Base-by-base conservation (phyloP, 2,113 vertebrate genomes). In the Ia io region DNA sequence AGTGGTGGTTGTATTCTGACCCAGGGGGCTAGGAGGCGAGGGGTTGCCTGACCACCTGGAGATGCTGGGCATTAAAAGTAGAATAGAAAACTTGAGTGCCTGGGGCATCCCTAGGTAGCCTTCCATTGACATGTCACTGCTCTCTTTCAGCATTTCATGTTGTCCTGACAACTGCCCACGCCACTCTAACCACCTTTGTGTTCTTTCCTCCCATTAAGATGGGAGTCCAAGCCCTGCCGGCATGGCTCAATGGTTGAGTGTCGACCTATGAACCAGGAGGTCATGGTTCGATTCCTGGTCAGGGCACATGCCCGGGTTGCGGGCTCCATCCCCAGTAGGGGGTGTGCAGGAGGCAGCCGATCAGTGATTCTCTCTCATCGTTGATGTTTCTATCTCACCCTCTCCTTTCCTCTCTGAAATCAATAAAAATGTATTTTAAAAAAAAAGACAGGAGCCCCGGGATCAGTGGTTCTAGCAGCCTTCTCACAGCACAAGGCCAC, bases 31-130 rank as follows among this genome's bases (percentile, higher is more conserved):
- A 17, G 71, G n/a, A 61, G 23, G 10, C 0, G 3, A 61, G 47
- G 28, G 32, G 8, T 30, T 63, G 20, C n/a, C 42, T 18, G 25
- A 32, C 13, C 7, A 12, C 17, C 11, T 35, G 28, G 44, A 88
- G 28, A 51, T 35, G 28, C 61, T n/a, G 13, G 61, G 18, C 8
- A 80, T 44, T 13, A 30, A 63, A 71, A 85, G 59, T 10, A 28
- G 37, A 42, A 42, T 13, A 9, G 5, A 35, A 73, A 44, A 5
- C 22, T 2, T 3, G 0, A 2, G 17, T n/a, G 30, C 56, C 25
- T 59, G 13, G 5, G 22, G 20, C 61, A 11, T 51, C 28, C 25
- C 0, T 1, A 84, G 47, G 79, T 87, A 80, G 37, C 3, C 61
- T 63, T 56, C n/a, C 61, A 5, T 1, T n/a, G 74, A 83, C 90